Percentiles rank a stretch among this genome's conserved stretches.
These are phyloP conservation scores for Lithophane semibrunnea DNA, from an alignment of 2,888 invertebrate genomes.

Conservation along the genomic window DNA sequence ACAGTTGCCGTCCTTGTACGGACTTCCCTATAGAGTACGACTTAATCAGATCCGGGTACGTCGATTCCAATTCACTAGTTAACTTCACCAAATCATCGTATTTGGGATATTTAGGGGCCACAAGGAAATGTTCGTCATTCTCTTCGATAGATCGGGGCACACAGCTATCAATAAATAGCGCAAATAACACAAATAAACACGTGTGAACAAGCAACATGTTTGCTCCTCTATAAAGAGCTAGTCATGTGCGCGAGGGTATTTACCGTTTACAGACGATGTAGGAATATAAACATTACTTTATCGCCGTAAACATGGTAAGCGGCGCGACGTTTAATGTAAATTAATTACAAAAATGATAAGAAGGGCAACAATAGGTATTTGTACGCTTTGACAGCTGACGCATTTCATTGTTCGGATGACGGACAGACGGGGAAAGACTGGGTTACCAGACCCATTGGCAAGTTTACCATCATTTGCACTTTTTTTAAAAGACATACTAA, in stretches of 20 bases:
- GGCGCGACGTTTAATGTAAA: conserved; percentile 46
- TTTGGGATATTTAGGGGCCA: conserved; percentile 91
- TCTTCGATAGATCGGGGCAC: conserved; percentile 80
- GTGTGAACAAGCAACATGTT: conserved; percentile 77
- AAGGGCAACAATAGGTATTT: conserved; percentile 52
- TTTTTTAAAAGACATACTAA: no score
- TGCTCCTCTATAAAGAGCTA: conserved; percentile 57
- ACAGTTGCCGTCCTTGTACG: conserved; percentile 94
- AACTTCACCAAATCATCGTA: conserved; percentile 93
- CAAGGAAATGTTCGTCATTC: conserved; percentile 90
- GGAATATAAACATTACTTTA: conserved; percentile 71
- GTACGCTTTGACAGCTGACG: conserved; percentile 62
- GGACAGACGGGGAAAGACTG: background rate
- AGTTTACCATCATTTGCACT: background rate
- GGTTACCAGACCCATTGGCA: conserved; percentile 21
- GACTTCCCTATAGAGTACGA: conserved; percentile 96
- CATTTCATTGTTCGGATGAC: conserved; percentile 42
- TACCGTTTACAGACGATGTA: conserved; percentile 61
- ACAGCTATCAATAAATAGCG: conserved; percentile 79
- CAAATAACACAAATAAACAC: conserved; percentile 80
- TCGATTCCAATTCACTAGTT: conserved; percentile 90
- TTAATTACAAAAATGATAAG: conserved; percentile 62
- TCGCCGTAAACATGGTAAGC: conserved; percentile 73
- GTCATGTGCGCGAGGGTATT: conserved; percentile 59
- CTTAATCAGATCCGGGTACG: conserved; percentile 93